Conservation (phyloP, 2,888 invertebrate genomes). For the Hesperia comma region DNA sequence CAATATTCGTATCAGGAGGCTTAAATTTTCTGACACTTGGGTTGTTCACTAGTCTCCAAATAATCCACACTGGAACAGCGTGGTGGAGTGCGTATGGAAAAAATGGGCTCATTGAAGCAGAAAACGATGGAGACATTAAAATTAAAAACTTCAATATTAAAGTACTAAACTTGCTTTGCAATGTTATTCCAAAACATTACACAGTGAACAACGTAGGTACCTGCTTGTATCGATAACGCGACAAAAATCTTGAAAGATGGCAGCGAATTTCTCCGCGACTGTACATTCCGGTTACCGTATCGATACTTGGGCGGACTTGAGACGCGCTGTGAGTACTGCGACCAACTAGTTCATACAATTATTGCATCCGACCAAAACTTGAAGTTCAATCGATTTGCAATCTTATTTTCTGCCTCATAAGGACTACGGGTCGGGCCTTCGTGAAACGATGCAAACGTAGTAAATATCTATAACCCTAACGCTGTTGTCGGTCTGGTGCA, state of each 20-base stretch:
- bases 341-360: conserved; percentile 46
- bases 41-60: no score
- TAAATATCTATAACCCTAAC: conserved; percentile 45
- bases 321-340: conserved; percentile 32
- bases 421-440: conserved; percentile 19
- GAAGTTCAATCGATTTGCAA: conserved; percentile 17
- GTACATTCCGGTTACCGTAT: conserved; percentile 38
- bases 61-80: no score
- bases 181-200: no score
- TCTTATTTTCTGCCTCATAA: conserved; percentile 29
- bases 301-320: conserved; percentile 39
- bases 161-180: no score
- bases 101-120: no score
- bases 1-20: no score
- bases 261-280: conserved; percentile 8
- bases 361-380: conserved; percentile 22
- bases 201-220: background rate
- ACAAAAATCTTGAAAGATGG: background rate
- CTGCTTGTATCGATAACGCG: background rate
- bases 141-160: no score
- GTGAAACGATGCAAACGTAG: conserved; percentile 30
- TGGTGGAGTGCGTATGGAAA: no score
- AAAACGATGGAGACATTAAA: no score
- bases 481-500: conserved; percentile 51
- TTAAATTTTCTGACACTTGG: no score